Evolutionary conservation across 2,113 vertebrate genomes (phyloP).

Genomic region (Melanerpes formicivorus): DNA sequence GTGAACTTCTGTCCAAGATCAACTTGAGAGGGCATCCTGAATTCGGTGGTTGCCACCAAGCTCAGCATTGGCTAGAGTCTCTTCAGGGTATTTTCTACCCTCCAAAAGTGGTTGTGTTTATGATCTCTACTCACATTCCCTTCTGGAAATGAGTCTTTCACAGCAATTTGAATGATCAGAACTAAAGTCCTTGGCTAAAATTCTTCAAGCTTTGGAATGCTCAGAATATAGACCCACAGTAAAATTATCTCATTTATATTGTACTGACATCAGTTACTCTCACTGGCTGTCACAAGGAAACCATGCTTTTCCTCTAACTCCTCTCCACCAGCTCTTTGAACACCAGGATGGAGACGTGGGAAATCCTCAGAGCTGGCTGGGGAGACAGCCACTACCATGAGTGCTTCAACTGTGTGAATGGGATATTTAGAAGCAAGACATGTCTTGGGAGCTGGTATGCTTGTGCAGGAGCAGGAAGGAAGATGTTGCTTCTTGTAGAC

Average conservation of each 20-base stretch:
- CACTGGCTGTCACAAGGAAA: background rate
- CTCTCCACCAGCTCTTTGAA: background rate
- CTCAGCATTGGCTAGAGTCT: background rate
- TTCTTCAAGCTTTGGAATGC: background rate
- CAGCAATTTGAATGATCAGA: background rate
- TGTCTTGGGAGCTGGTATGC: background rate
- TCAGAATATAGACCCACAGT: background rate
- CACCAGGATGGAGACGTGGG: background rate
- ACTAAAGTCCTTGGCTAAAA: background rate
- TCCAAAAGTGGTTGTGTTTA: background rate
- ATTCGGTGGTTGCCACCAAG: background rate
- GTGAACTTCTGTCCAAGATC: background rate
- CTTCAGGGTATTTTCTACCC: background rate
- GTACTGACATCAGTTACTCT: background rate
- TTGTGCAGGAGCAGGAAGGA: background rate
- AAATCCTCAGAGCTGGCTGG: background rate
- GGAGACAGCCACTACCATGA: background rate
- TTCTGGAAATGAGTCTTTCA: background rate
- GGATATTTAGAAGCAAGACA: background rate
- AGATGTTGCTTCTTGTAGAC: background rate
- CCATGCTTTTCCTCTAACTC: background rate
- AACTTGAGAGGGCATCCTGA: background rate
- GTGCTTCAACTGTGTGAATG: background rate
- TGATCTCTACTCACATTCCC: background rate
- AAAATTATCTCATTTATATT: background rate